A percentile compares a stretch with the other conserved stretches of the same genome.
These are phyloP conservation scores for Sinocyclocheilus anophthalmus DNA, from an alignment of 2,113 vertebrate genomes.

Conservation along the genomic window DNA sequence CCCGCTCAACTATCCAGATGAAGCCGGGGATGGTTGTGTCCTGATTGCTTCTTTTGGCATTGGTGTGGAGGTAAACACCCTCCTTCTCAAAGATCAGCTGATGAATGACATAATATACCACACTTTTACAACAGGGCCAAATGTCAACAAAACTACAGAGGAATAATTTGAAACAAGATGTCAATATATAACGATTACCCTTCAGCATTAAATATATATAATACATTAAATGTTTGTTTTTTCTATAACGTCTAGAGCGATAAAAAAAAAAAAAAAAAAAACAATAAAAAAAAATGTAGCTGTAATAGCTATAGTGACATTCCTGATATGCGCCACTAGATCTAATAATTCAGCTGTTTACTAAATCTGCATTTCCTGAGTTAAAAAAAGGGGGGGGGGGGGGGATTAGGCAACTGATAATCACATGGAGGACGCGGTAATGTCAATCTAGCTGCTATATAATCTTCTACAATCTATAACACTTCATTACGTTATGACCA, in stretches of 20 bases:
- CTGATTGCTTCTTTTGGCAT: constrained; percentile 81
- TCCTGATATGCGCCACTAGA: not conserved
- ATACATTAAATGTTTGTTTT: not conserved
- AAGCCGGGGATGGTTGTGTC: constrained; percentile 86
- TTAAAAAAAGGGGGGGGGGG: too few relatives aligned
- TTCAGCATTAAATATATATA: not conserved
- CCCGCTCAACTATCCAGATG: constrained; percentile 86
- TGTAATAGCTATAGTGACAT: not conserved
- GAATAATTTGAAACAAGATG: not conserved
- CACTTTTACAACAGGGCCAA: not conserved
- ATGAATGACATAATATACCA: not conserved
- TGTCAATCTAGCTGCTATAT: too few relatives aligned
- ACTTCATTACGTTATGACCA: not conserved
- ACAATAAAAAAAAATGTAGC: not conserved
- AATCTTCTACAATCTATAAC: not conserved
- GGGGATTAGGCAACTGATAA: not conserved
- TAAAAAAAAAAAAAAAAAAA: too few relatives aligned
- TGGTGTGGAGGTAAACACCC: constrained; percentile 90
- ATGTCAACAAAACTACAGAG: not conserved
- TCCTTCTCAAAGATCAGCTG: constrained; percentile 90
- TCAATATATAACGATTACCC: not conserved
- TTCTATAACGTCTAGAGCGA: too few relatives aligned
- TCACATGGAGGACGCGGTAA: not conserved
- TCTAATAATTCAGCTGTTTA: not conserved
- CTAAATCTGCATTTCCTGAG: too few relatives aligned